A percentile compares a stretch with the other conserved stretches of the same genome.
These are phyloP conservation scores for Morphnarchus princeps DNA, from an alignment of 2,113 vertebrate species.

Conservation along the genomic window DNA sequence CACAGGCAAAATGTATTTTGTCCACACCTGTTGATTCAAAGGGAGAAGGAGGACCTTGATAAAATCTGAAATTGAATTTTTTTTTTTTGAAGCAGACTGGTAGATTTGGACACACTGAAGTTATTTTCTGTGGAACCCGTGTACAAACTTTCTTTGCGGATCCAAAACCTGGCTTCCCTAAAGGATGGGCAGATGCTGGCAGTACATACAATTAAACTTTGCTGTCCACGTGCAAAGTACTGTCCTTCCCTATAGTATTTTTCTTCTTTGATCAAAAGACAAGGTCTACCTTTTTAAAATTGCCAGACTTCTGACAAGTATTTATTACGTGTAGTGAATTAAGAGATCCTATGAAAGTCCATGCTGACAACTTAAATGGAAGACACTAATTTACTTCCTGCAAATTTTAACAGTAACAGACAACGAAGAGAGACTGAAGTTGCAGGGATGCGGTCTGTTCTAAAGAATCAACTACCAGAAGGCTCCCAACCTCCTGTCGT, in stretches of 20 bases:
- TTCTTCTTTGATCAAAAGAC: neutral
- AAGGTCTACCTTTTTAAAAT: neutral
- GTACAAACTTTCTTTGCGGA: neutral
- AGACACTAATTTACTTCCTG: neutral
- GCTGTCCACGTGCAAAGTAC: rapidly evolving
- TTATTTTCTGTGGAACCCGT: neutral
- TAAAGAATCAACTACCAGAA: neutral
- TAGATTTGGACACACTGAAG: neutral
- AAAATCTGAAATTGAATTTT: neutral
- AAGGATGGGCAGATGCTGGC: neutral
- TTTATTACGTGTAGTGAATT: neutral
- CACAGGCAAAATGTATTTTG: neutral
- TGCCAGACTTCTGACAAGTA: neutral
- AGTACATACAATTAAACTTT: neutral
- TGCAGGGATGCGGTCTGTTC: neutral
- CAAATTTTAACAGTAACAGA: neutral
- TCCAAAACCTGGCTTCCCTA: neutral
- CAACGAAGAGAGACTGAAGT: neutral
- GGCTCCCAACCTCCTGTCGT: neutral
- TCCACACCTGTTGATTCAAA: neutral
- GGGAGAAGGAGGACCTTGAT: neutral
- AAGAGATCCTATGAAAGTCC: neutral
- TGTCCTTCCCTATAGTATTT: neutral
- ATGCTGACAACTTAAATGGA: neutral
- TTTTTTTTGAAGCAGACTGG: neutral